Evolutionary conservation across 2,888 invertebrate species (phyloP), one percentile per base, ranked within the genome.

Genomic region (Mimas tiliae): DNA sequence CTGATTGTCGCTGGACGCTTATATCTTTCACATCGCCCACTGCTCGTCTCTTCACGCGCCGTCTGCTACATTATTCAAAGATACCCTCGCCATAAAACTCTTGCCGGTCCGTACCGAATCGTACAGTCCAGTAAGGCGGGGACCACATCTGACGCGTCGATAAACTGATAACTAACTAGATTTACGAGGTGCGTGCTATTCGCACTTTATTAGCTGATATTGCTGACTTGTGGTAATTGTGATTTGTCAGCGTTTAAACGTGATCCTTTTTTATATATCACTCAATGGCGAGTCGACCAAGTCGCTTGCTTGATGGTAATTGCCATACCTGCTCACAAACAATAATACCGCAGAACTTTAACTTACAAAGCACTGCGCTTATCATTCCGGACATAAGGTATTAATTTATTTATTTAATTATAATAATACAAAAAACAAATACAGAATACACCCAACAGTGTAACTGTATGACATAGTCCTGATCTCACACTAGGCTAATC

Each of bases 31-130:
- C 38, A 64, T 8, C 55, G 21, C 16, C 11, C 51, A 51, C 50
- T 72, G 74, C 81, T 79, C 76, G 79, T 80, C 81, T 79, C 80
- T 85, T 86, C 83, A 82, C 82, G 84, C 84, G 80, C 81, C 79
- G 79, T 79, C 84, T 87, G 77, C 81, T 88, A 82, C 87, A 88
- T 88, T 86, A 88, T 88, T 88, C 88, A 88, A 86, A 85, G 84
- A 84, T 83, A 85, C 80, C 85, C 79, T 76, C 75, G 76, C 83
- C 81, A 85, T 85, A 87, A 88, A 88, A 86, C 78, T 84, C 80
- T 77, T 77, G 75, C 78, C 78, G 79, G 77, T 79, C 80, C 79
- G 77, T 75, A 79, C 80, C 82, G 82, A 81, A 83, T 84, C 81
- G 85, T 83, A 78, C 77, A 77, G 72, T 68, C 65, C 67, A 70